Base-by-base conservation (phyloP, 1,140 invertebrate species). In the Hypsibius dujardini region DNA sequence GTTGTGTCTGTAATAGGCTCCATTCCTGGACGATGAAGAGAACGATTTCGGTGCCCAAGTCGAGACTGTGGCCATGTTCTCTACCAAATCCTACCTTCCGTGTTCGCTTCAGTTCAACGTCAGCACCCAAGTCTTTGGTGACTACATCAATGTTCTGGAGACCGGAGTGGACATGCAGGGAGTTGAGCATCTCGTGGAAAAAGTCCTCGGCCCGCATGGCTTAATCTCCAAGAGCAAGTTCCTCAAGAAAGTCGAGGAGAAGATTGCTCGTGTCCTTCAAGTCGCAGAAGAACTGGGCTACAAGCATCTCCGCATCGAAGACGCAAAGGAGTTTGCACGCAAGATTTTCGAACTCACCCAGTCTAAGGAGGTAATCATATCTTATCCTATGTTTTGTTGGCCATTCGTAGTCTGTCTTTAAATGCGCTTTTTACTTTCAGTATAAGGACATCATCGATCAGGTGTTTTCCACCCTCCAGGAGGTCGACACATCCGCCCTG, bases 31-130 rank as follows among this genome's bases (percentile, higher is more conserved):
- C 12, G 42, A 67, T 3, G 62, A 67, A 12, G 62, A 67, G 12
- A 67, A 67, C 62, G 62, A 67, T 7, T 67, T 67, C 62, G 62
- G 62, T 15, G 62, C 62, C 62, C 62, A 67, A 67, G 62, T 67
- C 12, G 62, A 67, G 45, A 42, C 12, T 7, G 45, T 12, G 12
- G 12, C 45, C 3, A 45, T 67, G 12, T 67, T 67, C 62, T 15
- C 12, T 42, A 7, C 62, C 62, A 67, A 67, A 42, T 67, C 62
- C 7, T 67, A 67, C 62, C 12, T 67, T 12, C 62, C 62, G 3
- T 7, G 45, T 7, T 7, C 12, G 3, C 12, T 67, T 12, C 62
- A 67, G 3, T 42, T 67, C 62, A 67, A 67, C 62, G 62, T 67
- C 62, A 67, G 62, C 62, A 45, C 12, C 45, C 12, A 67, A 67